Evolutionary conservation across 2,113 vertebrate species (phyloP).

Genomic region (Ameiurus melas): DNA sequence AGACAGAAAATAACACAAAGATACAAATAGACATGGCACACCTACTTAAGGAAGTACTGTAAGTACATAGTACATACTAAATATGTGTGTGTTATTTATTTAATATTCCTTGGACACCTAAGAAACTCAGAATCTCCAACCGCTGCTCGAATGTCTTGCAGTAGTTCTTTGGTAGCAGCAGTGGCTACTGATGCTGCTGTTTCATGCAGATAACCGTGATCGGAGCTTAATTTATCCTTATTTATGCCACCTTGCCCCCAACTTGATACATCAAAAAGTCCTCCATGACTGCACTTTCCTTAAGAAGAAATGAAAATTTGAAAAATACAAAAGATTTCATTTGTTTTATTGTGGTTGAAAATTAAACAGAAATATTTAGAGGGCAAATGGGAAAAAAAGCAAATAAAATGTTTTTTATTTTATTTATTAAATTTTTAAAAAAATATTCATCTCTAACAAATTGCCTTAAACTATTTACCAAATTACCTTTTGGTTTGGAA

Average conservation of each 20-base stretch:
- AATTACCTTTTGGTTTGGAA: slow-evolving; percentile 60
- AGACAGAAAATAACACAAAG: no score
- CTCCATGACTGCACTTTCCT: slow-evolving; percentile 73
- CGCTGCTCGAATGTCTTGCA: slow-evolving; percentile 59
- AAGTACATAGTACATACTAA: background rate
- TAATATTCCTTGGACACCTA: slow-evolving; percentile 34
- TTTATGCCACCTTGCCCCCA: slow-evolving; percentile 62
- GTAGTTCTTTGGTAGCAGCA: slow-evolving; percentile 60
- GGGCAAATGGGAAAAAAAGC: background rate
- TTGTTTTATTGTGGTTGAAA: background rate
- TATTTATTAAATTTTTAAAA: no score
- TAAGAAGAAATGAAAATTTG: background rate
- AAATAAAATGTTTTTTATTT: no score
- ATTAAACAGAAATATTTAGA: background rate
- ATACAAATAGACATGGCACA: no score
- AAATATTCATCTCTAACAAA: background rate
- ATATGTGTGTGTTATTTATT: background rate
- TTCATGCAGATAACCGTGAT: slow-evolving; percentile 60
- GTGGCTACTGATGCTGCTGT: slow-evolving; percentile 59
- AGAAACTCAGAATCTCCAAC: slow-evolving; percentile 64
- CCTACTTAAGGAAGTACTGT: no score
- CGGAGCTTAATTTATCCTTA: slow-evolving; percentile 58
- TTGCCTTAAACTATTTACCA: background rate
- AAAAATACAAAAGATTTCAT: background rate
- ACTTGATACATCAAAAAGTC: slow-evolving; percentile 48